phyloP scores from a whole-genome alignment of 2,888 invertebrate species.

The Hemicrepidius hirtus region DNA sequence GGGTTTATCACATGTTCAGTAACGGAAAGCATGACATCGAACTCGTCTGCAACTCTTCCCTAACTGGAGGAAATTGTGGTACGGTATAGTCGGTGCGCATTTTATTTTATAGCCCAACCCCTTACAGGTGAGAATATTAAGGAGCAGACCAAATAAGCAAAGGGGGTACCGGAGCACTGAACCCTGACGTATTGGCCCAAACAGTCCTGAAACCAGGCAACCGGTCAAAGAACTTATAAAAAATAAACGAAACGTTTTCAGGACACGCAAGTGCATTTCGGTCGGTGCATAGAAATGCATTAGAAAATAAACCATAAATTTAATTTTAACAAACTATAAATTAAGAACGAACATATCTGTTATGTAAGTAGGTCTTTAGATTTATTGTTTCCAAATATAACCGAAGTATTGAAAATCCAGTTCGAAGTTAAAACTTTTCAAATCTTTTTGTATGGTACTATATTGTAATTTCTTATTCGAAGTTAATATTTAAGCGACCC shows the following conservation, averaged over 20 bases:
- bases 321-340: not conserved
- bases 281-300: slow-evolving; percentile 13
- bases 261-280: slow-evolving; percentile 34
- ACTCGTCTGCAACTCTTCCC: not conserved
- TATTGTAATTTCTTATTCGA: not conserved
- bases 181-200: slow-evolving; percentile 46
- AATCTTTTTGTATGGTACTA: not conserved
- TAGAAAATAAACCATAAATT: not conserved
- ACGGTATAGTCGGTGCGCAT: slow-evolving; percentile 38
- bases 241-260: slow-evolving; percentile 31
- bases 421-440: not conserved
- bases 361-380: too few species aligned
- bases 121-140: slow-evolving; percentile 48
- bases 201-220: slow-evolving; percentile 49
- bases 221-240: slow-evolving; percentile 44
- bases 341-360: not conserved
- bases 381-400: too few species aligned
- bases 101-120: slow-evolving; percentile 40
- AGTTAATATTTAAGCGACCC: too few species aligned
- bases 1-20: slow-evolving; percentile 10
- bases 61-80: slow-evolving; percentile 31
- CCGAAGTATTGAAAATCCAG: too few species aligned
- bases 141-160: slow-evolving; percentile 38
- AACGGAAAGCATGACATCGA: slow-evolving; percentile 18
- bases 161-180: slow-evolving; percentile 48